Base-by-base conservation (phyloP, 1,140 invertebrate genomes). In the Gonioctena quinquepunctata region DNA sequence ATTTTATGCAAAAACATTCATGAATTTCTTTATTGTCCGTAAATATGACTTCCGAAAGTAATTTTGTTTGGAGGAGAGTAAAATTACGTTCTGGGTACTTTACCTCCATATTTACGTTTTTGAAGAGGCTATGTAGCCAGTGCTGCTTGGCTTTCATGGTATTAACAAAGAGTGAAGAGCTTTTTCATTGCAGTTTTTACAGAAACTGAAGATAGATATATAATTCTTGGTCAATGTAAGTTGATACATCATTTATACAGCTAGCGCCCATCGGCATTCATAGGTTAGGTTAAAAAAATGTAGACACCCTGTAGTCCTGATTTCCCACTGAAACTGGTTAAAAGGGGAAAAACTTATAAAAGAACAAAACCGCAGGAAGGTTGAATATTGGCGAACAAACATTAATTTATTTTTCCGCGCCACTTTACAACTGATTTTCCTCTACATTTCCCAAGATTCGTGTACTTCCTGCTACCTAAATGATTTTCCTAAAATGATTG, bases 121-220 rank as follows among this genome's bases (percentile, higher is more conserved):
- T 8, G 33, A 8, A 42, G 33, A 13, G 33, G 11, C 33, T 42
- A 42, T 2, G 33, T 42, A n/a, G n/a, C n/a, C n/a, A n/a, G n/a
- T n/a, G n/a, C n/a, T n/a, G n/a, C n/a, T n/a, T n/a, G n/a, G n/a
- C n/a, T n/a, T n/a, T n/a, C n/a, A n/a, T n/a, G n/a, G n/a, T n/a
- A n/a, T n/a, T n/a, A n/a, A n/a, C n/a, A n/a, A n/a, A n/a, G n/a
- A n/a, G n/a, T 69, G 21, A 27, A 59, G 16, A 22, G 57, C 25
- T 69, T 54, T 42, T 65, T 50, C 42, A 50, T 65, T 70, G 33
- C n/a, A 48, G 19, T 28, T 66, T 23, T 3, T 59, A 11, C 21
- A 70, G 28, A 22, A 66, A 27, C n/a, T 22, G n/a, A 19, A 26
- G n/a, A 33, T 16, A 28, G 25, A 28, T 42, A 3, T 28, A 16